These are phyloP conservation scores for Micrasema minimum DNA, from an alignment of 1,140 invertebrate genomes.

Conservation along the genomic window DNA sequence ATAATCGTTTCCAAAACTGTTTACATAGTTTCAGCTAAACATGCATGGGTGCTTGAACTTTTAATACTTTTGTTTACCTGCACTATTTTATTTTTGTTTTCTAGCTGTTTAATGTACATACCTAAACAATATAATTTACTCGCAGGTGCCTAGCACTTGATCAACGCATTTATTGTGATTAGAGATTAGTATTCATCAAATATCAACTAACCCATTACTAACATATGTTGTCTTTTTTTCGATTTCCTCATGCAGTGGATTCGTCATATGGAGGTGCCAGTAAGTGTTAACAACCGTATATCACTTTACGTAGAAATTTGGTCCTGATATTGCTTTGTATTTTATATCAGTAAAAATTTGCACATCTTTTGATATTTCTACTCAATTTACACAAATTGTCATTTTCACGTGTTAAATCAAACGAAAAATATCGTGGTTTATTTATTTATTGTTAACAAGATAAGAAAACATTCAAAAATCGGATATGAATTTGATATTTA, in stretches of 20 bases:
- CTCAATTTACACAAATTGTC: no score
- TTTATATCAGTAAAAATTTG: no score
- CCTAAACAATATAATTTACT: constrained; percentile 4
- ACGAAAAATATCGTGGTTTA: no score
- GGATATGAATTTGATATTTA: no score
- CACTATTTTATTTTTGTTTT: constrained; percentile 23
- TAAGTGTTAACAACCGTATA: no score
- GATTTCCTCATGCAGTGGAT: constrained; percentile 78
- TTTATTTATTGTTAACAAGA: no score
- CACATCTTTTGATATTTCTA: no score
- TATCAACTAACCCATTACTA: constrained; percentile 21
- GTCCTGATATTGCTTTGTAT: no score
- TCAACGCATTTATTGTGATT: constrained; percentile 5
- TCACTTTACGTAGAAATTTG: no score
- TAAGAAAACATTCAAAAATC: no score
- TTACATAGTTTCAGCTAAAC: constrained; percentile 5
- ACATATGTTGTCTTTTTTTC: constrained; percentile 61
- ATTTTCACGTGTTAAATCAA: no score
- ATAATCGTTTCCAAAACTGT: no score
- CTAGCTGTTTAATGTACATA: constrained; percentile 26
- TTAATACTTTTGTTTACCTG: constrained; percentile 29
- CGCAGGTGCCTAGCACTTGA: constrained; percentile 25
- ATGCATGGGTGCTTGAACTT: constrained; percentile 32
- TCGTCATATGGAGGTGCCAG: constrained; percentile 86
- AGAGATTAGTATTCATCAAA: constrained; percentile 3